Evolutionary conservation across 2,888 invertebrate genomes (phyloP).

Genomic region (Aphrophora alni): DNA sequence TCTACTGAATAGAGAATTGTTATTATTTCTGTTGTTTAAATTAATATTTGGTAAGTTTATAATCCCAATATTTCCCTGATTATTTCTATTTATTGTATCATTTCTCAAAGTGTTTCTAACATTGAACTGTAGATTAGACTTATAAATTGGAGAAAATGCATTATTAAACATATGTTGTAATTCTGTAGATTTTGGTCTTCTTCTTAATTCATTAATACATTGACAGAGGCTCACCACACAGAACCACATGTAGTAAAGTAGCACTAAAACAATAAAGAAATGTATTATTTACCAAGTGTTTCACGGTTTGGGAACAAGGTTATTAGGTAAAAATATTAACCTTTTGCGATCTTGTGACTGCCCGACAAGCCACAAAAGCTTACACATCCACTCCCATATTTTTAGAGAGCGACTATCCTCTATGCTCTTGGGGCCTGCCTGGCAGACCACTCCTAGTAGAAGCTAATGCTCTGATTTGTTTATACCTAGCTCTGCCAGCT

Average conservation of each 20-base stretch:
- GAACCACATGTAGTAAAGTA: constrained; percentile 31
- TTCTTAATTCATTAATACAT: constrained; percentile 21
- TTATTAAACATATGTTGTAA: neutral
- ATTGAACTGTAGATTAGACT: neutral
- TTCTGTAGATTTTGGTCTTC: neutral
- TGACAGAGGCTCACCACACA: constrained; percentile 33
- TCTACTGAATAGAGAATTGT: neutral
- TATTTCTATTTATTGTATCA: neutral
- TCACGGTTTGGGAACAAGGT: too few relatives aligned
- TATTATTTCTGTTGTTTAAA: neutral
- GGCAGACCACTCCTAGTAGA: too few relatives aligned
- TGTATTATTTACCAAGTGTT: too few relatives aligned
- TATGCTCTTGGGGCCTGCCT: too few relatives aligned
- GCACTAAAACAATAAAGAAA: constrained; percentile 15
- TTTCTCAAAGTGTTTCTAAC: neutral
- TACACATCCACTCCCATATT: too few relatives aligned
- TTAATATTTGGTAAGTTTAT: neutral
- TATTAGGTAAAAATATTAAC: too few relatives aligned
- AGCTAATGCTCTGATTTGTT: too few relatives aligned
- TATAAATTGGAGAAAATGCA: neutral
- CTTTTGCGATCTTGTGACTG: too few relatives aligned
- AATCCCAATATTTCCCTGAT: neutral
- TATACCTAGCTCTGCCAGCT: too few relatives aligned
- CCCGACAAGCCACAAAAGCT: too few relatives aligned
- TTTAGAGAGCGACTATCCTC: too few relatives aligned